Percentiles rank a stretch among this genome's conserved stretches.
phyloP scores from a whole-genome alignment of 2,888 invertebrate genomes.

The Rhingia campestris region DNA sequence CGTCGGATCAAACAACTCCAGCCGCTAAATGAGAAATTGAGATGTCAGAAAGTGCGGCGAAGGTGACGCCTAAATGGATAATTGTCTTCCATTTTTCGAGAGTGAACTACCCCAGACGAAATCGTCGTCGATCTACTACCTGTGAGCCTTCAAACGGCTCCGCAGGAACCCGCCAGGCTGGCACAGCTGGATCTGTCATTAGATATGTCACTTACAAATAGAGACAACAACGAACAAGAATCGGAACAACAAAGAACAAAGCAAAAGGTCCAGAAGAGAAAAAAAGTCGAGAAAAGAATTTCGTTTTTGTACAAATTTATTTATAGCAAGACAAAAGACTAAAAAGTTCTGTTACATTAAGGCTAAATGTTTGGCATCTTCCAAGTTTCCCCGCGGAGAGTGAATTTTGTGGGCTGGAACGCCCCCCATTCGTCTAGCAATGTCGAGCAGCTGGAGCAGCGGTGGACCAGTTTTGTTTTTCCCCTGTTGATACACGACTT shows the following conservation, averaged over 20 bases:
- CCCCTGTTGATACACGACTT: conserved; percentile 48
- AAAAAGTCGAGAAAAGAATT: conserved; percentile 48
- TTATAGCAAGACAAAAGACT: conserved; percentile 33
- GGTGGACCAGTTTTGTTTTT: conserved; percentile 44
- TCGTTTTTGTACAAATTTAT: conserved; percentile 69
- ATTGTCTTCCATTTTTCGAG: conserved; percentile 53
- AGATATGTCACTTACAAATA: conserved; percentile 77
- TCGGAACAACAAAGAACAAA: conserved; percentile 41
- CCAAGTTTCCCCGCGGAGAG: conserved; percentile 50
- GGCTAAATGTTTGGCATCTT: conserved; percentile 28
- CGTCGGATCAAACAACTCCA: conserved; percentile 61
- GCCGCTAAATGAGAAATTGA: conserved; percentile 72
- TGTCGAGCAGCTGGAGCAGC: conserved; percentile 29
- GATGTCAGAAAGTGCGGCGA: conserved; percentile 70
- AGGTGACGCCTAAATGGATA: conserved; percentile 70
- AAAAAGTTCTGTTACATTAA: conserved; percentile 32
- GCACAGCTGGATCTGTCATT: conserved; percentile 82
- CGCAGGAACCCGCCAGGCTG: conserved; percentile 47
- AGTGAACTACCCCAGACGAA: conserved; percentile 38
- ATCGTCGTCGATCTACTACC: conserved; percentile 38
- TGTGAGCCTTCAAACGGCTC: conserved; percentile 53
- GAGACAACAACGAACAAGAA: conserved; percentile 57
- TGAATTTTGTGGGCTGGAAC: conserved; percentile 53
- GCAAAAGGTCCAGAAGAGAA: conserved; percentile 18
- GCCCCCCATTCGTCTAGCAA: conserved; percentile 48